Base-by-base conservation (phyloP, 2,888 invertebrate genomes). In the Leucophenga montana region DNA sequence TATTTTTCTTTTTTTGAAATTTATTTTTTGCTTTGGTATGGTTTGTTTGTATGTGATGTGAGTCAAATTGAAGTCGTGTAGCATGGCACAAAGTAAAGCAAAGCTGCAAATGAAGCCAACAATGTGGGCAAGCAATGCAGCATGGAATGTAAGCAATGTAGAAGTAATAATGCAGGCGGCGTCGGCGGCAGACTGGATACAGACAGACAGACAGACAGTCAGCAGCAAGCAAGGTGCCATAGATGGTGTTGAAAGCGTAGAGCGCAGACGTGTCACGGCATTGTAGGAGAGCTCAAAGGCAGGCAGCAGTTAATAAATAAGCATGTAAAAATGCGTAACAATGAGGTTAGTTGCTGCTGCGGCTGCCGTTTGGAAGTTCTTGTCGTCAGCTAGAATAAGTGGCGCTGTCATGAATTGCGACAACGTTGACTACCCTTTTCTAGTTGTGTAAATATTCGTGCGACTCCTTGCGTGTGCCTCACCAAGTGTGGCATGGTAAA, bases 101-200 rank as follows among this genome's bases (percentile, higher is more conserved):
- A 22, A 20, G 56, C 14, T 27, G 56, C 4, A 22, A 56, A 56
- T 56, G 56, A 56, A 56, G 56, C 56, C 56, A 56, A 33, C 59
- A 33, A 33, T 59, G 59, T 59, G 59, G 59, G 59, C 33, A 59
- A 59, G 59, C 59, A 59, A n/a, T n/a, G 59, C 59, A 59, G 31
- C 13, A 31, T 33, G 59, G 59, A 59, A 59, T 59, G 59, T 27
- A 4, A 59, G 33, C 27, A 59, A 59, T 59, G 59, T 18, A 16
- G 18, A 20, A 16, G 6, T 50, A n/a, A 50, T 14, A 18, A 4
- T 50, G 50, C n/a, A 50, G 50, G 50, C 50, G 50, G 50, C 13
- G 16, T 14, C 22, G 27, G 56, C 56, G 22, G 22, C 22, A 11
- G 8, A 39, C 39, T 5, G 39, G 1, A 1, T 3, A 39, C 39